These are phyloP conservation scores for Maccullochella peelii DNA, from an alignment of 2,113 vertebrate species.

Conservation along the genomic window DNA sequence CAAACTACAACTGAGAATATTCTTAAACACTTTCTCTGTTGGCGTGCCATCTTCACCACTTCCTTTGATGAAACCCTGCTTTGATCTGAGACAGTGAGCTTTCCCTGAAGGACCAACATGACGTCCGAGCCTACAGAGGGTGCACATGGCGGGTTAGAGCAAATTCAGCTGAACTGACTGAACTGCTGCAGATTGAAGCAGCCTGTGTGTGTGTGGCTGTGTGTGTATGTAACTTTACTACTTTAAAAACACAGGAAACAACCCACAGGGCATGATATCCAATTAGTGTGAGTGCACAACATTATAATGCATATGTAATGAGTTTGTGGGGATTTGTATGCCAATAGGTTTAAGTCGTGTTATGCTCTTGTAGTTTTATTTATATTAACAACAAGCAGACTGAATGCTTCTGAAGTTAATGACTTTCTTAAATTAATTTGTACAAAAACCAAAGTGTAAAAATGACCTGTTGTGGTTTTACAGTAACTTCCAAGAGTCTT, in stretches of 20 bases:
- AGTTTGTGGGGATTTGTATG: constrained; percentile 19
- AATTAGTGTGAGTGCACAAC: constrained; percentile 55
- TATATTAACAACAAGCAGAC: background rate
- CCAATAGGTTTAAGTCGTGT: background rate
- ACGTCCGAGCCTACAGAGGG: background rate
- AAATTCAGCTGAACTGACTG: constrained; percentile 56
- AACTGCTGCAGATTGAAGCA: constrained; percentile 44
- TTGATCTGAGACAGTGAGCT: constrained; percentile 19
- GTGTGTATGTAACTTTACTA: constrained; percentile 44
- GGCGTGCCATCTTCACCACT: background rate
- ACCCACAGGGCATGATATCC: constrained; percentile 61
- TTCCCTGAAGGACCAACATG: constrained; percentile 14
- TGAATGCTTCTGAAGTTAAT: background rate
- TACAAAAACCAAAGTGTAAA: background rate
- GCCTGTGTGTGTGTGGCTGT: background rate
- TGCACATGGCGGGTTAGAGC: constrained; percentile 23
- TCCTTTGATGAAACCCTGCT: constrained; percentile 12
- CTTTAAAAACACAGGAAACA: constrained; percentile 66
- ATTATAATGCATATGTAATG: constrained; percentile 46
- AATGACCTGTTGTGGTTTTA: background rate
- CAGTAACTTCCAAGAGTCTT: background rate
- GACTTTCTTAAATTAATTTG: background rate
- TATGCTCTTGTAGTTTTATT: constrained; percentile 25
- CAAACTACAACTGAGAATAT: background rate
- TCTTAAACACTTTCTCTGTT: background rate